phyloP scores from a whole-genome alignment of 2,797 vertebrate genomes.

The Poeciliopsis gracilis region DNA sequence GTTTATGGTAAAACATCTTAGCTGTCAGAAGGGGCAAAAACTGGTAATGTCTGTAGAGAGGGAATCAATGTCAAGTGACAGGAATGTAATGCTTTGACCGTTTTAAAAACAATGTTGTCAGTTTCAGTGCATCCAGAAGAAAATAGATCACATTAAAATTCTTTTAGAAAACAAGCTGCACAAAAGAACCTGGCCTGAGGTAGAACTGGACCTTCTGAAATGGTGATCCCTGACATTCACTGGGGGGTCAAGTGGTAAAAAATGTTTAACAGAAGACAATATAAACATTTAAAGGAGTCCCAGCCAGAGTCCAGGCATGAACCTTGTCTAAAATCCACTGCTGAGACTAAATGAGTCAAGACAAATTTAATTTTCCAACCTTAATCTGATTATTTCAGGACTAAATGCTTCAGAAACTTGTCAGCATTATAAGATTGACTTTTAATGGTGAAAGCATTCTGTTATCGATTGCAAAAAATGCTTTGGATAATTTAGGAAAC shows the following conservation, averaged over 20 bases:
- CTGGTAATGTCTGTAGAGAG: not conserved
- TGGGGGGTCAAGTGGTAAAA: not conserved
- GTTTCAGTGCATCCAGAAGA: not conserved
- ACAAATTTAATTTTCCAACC: not conserved
- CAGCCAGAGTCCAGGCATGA: not conserved
- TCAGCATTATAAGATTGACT: not conserved
- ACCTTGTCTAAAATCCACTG: not conserved
- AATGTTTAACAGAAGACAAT: not conserved
- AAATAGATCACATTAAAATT: not conserved
- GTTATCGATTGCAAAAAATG: not conserved
- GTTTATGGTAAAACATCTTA: not conserved
- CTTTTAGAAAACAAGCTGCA: constrained; percentile 2
- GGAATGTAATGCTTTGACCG: not conserved
- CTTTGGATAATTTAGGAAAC: not conserved
- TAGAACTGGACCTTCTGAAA: not conserved
- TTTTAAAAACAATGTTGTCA: not conserved
- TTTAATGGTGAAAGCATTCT: not conserved
- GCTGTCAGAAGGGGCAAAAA: not conserved
- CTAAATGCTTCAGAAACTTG: not conserved
- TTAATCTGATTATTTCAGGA: not conserved
- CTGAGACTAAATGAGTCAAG: not conserved
- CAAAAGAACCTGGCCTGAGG: constrained; percentile 9
- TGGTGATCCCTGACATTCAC: not conserved
- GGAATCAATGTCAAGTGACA: not conserved
- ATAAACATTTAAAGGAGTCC: not conserved